Percentiles rank a stretch among this genome's conserved stretches.
Conservation (phyloP, 2,797 vertebrate species). For the Capromys pilorides region DNA sequence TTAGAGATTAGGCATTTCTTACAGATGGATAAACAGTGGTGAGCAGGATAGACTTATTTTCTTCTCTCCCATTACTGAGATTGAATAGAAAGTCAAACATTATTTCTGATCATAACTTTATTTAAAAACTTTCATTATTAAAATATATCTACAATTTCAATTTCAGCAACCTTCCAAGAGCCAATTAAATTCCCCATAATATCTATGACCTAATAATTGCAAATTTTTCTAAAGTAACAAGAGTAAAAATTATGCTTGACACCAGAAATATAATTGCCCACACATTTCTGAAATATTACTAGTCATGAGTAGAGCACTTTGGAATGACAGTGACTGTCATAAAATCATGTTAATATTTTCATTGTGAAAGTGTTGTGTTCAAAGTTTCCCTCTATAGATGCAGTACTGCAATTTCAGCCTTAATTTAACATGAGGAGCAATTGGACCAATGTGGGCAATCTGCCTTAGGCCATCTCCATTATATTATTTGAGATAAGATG, state of each 20-base stretch:
- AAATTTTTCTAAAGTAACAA: constrained; percentile 73
- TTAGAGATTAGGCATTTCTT: not conserved
- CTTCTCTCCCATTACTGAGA: not conserved
- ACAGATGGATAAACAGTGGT: not conserved
- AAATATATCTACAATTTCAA: constrained; percentile 48
- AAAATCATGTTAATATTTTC: constrained; percentile 72
- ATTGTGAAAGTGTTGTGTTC: constrained; percentile 66
- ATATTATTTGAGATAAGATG: not conserved
- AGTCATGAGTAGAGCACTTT: constrained; percentile 37
- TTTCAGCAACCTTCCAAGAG: constrained; percentile 58
- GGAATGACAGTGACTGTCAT: constrained; percentile 44
- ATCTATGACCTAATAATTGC: constrained; percentile 72
- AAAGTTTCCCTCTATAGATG: constrained; percentile 56
- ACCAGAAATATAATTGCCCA: constrained; percentile 58
- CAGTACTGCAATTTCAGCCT: constrained; percentile 65
- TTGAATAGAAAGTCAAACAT: not conserved
- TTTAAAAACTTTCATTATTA: constrained; percentile 56
- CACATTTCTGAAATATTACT: constrained; percentile 70
- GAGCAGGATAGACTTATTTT: not conserved
- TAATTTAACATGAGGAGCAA: constrained; percentile 76
- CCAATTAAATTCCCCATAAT: constrained; percentile 76
- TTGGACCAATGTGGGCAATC: constrained; percentile 64
- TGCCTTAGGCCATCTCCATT: constrained; percentile 74
- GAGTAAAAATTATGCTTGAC: constrained; percentile 70
- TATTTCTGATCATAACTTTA: constrained; percentile 10